Base-by-base conservation (phyloP, 2,113 vertebrate species). In the Scolopax mira region DNA sequence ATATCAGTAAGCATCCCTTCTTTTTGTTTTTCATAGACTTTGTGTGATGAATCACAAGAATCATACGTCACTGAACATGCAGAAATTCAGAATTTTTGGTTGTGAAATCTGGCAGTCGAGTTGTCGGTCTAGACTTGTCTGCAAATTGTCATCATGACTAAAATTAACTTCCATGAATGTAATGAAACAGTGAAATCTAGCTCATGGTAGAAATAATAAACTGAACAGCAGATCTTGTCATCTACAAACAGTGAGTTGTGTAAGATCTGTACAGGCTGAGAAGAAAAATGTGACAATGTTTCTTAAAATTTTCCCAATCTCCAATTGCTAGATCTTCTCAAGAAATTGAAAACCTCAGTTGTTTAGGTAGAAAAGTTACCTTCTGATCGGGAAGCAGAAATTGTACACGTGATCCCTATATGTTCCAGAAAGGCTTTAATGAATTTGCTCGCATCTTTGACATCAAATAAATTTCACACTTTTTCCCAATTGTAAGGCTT, bases 21-120 rank as follows among this genome's bases (percentile, higher is more conserved):
- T 72, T 79, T 57, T 17, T 1, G 6, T 84, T 92, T 77, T 54
- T 73, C 5, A 1, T 33, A 70, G 46, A 44, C 31, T 39, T 77
- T 70, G 22, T 86, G 12, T 88, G 64, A 62, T 52, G 64, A 93
- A 65, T 78, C 28, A 46, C 14, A 58, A 49, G 46, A 84, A n/a
- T 39, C 0, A 0, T n/a, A 58, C 0, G 0, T 62, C 41, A 37
- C 31, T 39, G 64, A 93, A 84, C 61, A 52, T 60, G 35, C 23
- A 87, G 78, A 58, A 91, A 64, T 24, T 74, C 30, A 46, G 31
- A 60, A 81, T 46, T 74, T 81, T 66, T 60, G 35, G 13, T 58
- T 95, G 52, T 84, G 78, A 78, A 84, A 74, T 80, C 42, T 87
- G 55, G 8, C 18, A 46, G 46, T 84, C 0, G 0, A 62, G 31